A percentile compares a stretch with the other conserved stretches of the same genome.
Evolutionary conservation across 2,113 vertebrate genomes (phyloP).

Genomic region (Corydoras sp.): DNA sequence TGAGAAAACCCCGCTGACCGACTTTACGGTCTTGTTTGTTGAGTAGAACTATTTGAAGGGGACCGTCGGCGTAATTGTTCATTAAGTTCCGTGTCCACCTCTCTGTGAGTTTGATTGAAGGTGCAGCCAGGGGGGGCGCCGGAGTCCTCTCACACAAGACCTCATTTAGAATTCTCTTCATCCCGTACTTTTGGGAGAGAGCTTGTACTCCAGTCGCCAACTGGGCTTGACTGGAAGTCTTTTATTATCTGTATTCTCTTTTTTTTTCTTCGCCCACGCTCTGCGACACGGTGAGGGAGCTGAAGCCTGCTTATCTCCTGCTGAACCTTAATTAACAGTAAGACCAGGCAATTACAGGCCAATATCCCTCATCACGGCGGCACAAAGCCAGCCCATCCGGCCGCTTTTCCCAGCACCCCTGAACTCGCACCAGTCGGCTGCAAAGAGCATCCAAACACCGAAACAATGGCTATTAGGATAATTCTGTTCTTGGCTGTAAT

Average conservation of each 20-base stretch:
- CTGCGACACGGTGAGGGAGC: constrained; percentile 1
- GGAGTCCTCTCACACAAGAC: no score
- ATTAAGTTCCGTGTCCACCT: no score
- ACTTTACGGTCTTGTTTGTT: no score
- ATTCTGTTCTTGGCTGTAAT: constrained; percentile 57
- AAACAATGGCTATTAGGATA: constrained; percentile 48
- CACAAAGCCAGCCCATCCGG: constrained; percentile 27
- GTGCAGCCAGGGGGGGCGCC: no score
- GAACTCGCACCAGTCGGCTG: constrained; percentile 5
- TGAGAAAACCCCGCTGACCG: no score
- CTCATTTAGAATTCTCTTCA: no score
- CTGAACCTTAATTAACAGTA: constrained; percentile 40
- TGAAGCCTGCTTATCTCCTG: constrained; percentile 24
- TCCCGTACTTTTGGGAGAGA: no score
- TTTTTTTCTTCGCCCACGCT: background rate
- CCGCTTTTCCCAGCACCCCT: constrained; percentile 12
- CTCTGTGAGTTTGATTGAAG: no score
- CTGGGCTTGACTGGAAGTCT: no score
- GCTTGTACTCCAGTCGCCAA: no score
- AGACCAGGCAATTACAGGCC: constrained; percentile 35
- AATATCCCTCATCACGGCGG: constrained; percentile 31
- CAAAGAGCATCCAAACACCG: constrained; percentile 40
- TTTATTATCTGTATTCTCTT: background rate
- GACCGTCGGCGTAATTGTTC: no score
- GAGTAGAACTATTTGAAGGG: no score